Evolutionary conservation across 2,888 invertebrate genomes (phyloP), one percentile per base, ranked within the genome.

Genomic region (Spilosoma lubricipeda): DNA sequence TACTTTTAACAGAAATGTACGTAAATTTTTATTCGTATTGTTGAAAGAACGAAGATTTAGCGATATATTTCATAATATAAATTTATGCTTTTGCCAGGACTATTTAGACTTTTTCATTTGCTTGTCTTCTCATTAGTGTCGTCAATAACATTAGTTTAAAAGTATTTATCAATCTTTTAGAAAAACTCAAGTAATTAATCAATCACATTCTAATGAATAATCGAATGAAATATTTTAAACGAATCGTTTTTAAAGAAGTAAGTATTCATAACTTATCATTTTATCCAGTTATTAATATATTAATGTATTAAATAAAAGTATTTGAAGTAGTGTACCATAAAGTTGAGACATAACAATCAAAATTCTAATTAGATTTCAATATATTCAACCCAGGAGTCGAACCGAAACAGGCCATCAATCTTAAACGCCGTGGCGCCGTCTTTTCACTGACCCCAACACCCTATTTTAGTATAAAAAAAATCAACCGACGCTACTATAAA

Each of bases 381-480:
- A 87, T 88, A 87, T 87, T 86, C 85, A 88, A 86, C 87, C 86
- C 87, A 87, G 88, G 87, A 91, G 88, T 90, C 87, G 86, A 87
- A 87, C 84, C 89, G 81, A 88, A 90, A 89, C 87, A 88, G 89
- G 86, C 89, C 93, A 94, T 95, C 92, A 94, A 95, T 94, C 93
- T 94, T 91, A 83, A 85, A 84, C 84, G 78, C 77, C 86, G 77
- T 90, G 93, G 93, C 92, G 93, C 94, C 93, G 90, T 90, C 91
- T 90, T 90, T 90, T 89, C 91, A 89, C 90, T 91, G 92, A 91
- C 91, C 91, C 92, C 90, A 91, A 94, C 94, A 93, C 94, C 93
- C 92, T 83, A 88, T 89, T 88, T 87, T 86, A 85, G 89, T 86
- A 89, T 88, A 90, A 87, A 87, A 87, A 87, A 87, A 88, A 82